phyloP scores from a whole-genome alignment of 2,113 vertebrate genomes.

The Protomyctophum bolini region DNA sequence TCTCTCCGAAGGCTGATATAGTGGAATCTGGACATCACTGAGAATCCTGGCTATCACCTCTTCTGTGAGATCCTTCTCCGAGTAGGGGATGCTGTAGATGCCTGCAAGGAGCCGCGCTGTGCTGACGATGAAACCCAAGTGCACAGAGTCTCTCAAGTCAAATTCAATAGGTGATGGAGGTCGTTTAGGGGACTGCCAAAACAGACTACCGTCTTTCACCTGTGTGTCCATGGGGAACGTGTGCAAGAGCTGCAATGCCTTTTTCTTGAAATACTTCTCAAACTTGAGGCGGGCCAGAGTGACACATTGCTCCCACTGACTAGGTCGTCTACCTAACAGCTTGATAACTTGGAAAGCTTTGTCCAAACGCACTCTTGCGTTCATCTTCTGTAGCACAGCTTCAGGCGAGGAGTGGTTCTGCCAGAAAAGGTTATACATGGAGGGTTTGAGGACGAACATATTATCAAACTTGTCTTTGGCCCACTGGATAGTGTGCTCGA shows the following conservation, averaged over 20 bases:
- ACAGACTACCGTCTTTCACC: constrained; percentile 98
- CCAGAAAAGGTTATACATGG: constrained; percentile 95
- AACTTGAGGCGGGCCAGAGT: constrained; percentile 92
- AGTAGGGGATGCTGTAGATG: constrained; percentile 88
- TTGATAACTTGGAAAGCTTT: constrained; percentile 96
- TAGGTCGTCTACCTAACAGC: constrained; percentile 89
- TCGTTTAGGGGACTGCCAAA: constrained; percentile 99
- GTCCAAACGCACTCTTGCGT: constrained; percentile 91
- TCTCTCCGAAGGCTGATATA: constrained; percentile 93
- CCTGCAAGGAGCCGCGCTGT: constrained; percentile 89
- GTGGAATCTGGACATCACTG: constrained; percentile 84
- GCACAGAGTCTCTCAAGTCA: constrained; percentile 90
- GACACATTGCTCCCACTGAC: constrained; percentile 89
- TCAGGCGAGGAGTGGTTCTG: constrained; percentile 86
- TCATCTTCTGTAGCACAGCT: constrained; percentile 91
- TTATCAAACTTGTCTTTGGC: constrained; percentile 99
- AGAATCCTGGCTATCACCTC: constrained; percentile 82
- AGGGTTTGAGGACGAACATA: constrained; percentile 93
- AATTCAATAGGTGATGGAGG: constrained; percentile 92
- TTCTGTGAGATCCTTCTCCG: constrained; percentile 86
- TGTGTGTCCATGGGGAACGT: constrained; percentile 94
- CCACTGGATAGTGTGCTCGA: constrained; percentile 99
- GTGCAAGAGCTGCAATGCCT: constrained; percentile 96
- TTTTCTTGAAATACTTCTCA: constrained; percentile 98
- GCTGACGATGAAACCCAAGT: constrained; percentile 89